Evolutionary conservation across 2,888 invertebrate genomes (phyloP).

Genomic region (Eurytoma adleriae): DNA sequence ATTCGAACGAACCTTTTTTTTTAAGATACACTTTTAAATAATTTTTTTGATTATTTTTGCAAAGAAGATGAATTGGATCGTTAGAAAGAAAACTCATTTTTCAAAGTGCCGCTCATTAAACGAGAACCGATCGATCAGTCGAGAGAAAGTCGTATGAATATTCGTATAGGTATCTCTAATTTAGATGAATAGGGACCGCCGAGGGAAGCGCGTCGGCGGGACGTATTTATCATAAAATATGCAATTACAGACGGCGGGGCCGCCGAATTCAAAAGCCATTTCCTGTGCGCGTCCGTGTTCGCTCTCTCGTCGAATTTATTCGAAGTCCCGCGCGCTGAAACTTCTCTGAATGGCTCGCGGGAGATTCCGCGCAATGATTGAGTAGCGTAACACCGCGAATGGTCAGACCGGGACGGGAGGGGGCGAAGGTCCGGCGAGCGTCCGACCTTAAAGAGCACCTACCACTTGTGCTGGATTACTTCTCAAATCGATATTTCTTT

Average conservation of each 20-base stretch:
- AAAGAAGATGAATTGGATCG: too few species aligned
- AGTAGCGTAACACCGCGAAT: constrained; percentile 49
- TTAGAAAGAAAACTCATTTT: too few species aligned
- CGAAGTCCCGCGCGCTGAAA: constrained; percentile 9
- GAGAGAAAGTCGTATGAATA: constrained; percentile 8
- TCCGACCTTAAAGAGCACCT: constrained; percentile 37
- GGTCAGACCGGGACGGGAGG: constrained; percentile 32
- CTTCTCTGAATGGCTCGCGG: constrained; percentile 19
- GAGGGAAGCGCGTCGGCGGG: not conserved
- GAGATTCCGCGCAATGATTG: constrained; percentile 35
- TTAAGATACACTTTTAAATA: too few species aligned
- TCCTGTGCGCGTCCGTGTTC: constrained; percentile 1
- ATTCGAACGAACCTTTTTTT: too few species aligned
- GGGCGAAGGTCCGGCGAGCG: not conserved
- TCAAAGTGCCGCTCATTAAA: too few species aligned
- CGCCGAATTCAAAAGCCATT: constrained; percentile 24
- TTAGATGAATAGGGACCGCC: not conserved
- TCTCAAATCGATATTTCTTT: constrained; percentile 21
- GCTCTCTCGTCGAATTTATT: constrained; percentile 37
- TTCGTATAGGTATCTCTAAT: not conserved
- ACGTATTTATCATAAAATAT: constrained; percentile 17
- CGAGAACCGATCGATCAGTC: not conserved
- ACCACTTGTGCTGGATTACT: constrained; percentile 16
- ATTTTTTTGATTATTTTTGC: too few species aligned
- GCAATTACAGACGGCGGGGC: constrained; percentile 1